Evolutionary conservation across 2,113 vertebrate species (phyloP).

Genomic region (Salvelinus sp.): DNA sequence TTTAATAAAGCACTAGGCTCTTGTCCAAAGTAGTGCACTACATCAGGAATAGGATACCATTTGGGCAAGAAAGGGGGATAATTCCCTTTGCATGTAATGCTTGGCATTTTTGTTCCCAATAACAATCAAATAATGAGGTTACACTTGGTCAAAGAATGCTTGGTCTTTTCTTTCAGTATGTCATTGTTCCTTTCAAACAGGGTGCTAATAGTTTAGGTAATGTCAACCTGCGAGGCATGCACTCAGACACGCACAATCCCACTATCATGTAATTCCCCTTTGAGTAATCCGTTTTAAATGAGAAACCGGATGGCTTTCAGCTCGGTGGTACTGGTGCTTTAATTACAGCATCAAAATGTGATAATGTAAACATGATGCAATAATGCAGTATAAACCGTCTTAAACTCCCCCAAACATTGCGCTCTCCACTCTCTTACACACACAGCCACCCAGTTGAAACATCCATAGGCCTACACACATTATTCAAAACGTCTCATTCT

Average conservation of each 20-base stretch:
- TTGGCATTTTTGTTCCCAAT: not conserved
- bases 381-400: too few species aligned
- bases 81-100: not conserved
- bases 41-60: not conserved
- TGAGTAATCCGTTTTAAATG: too few species aligned
- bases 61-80: not conserved
- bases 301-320: too few species aligned
- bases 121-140: slow-evolving; percentile 1
- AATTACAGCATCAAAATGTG: too few species aligned
- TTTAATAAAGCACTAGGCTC: too few species aligned
- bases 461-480: not conserved
- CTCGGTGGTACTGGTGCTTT: too few species aligned
- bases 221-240: not conserved
- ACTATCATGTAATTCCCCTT: too few species aligned
- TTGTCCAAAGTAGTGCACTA: too few species aligned
- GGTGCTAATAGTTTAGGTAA: not conserved
- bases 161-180: not conserved
- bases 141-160: not conserved
- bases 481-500: not conserved
- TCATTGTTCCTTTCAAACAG: not conserved
- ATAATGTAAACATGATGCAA: too few species aligned
- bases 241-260: too few species aligned
- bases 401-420: too few species aligned
- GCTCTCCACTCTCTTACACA: too few species aligned
- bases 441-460: not conserved